Base-by-base conservation (phyloP, 1,140 invertebrate genomes). In the Limonius californicus region DNA sequence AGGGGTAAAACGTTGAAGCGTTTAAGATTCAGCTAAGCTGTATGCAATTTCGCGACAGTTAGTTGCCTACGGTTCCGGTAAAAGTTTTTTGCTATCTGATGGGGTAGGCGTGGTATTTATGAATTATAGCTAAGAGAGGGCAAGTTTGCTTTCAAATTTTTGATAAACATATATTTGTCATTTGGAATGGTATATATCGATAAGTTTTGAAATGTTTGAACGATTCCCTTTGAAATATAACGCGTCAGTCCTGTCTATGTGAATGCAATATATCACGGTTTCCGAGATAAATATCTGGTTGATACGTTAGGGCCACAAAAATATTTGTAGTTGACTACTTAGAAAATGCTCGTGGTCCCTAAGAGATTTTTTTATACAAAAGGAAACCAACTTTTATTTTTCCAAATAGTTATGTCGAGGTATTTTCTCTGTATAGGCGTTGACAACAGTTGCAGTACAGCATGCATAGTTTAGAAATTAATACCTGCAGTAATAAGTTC, bases 191-290 rank as follows among this genome's bases (percentile, higher is more conserved):
- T 39, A 39, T 32, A 32, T 39, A 39, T 39, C 35, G 35, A 39
- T 39, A 39, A 39, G 35, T 39, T 39, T 39, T 39, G 35, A 39
- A 39, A 39, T 39, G 35, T 39, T 39, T 39, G 35, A 39, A 39
- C 35, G 8, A 39, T 39, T 39, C 35, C 35, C 35, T 39, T 39
- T 39, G 35, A 39, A 39, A 39, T 39, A 39, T 39, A 39, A 39
- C 35, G 35, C 35, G 35, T 39, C 35, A 39, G 35, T n/a, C 35
- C n/a, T 39, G 35, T 39, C 35, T 39, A 9, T 39, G 35, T 12
- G 35, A 39, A 39, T 39, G 35, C 35, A 12, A 39, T 39, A 39
- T 39, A 39, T 39, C 35, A 39, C 7, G 8, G 7, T 14, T 39
- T 39, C 35, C n/a, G n/a, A 39, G 35, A 39, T 39, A 39, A 39